Percentiles rank a stretch among this genome's conserved stretches.
These are phyloP conservation scores for Bovichtus diacanthus DNA, from an alignment of 2,797 vertebrate species.

Conservation along the genomic window DNA sequence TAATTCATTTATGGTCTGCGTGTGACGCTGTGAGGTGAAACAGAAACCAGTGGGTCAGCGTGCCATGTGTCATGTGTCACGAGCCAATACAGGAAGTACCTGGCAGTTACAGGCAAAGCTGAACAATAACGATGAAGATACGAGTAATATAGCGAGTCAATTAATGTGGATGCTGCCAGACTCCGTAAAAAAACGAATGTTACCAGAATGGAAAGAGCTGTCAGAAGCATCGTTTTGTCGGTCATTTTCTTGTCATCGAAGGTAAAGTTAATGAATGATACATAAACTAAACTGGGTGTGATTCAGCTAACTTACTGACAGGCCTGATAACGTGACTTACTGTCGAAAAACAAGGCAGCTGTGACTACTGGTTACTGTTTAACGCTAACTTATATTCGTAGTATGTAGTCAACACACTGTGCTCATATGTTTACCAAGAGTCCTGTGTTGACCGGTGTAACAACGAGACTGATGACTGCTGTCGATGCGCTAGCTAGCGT, in stretches of 20 bases:
- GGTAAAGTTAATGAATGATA: conserved; percentile 60
- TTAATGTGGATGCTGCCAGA: not conserved
- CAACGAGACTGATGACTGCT: not conserved
- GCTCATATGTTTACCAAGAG: accelerated
- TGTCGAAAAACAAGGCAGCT: accelerated
- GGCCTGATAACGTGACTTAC: not conserved
- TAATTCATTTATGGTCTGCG: no score
- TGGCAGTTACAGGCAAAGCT: not conserved
- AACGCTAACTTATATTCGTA: not conserved
- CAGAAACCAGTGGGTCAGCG: conserved; percentile 30
- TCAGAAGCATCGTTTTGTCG: conserved; percentile 51
- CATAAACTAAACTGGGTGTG: not conserved
- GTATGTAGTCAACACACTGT: accelerated
- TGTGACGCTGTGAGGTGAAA: conserved; percentile 26
- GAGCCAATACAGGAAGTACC: conserved; percentile 65
- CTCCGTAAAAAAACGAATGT: conserved; percentile 7
- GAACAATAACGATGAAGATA: not conserved
- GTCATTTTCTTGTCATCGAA: conserved; percentile 49
- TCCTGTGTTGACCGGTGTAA: not conserved
- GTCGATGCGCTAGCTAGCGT: not conserved
- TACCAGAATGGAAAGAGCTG: conserved; percentile 57
- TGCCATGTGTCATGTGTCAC: conserved; percentile 58
- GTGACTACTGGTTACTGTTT: not conserved
- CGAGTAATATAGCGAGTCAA: not conserved
- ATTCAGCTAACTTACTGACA: not conserved